These are phyloP conservation scores for Serrognathus titanus DNA, from an alignment of 2,888 invertebrate species.

Conservation along the genomic window DNA sequence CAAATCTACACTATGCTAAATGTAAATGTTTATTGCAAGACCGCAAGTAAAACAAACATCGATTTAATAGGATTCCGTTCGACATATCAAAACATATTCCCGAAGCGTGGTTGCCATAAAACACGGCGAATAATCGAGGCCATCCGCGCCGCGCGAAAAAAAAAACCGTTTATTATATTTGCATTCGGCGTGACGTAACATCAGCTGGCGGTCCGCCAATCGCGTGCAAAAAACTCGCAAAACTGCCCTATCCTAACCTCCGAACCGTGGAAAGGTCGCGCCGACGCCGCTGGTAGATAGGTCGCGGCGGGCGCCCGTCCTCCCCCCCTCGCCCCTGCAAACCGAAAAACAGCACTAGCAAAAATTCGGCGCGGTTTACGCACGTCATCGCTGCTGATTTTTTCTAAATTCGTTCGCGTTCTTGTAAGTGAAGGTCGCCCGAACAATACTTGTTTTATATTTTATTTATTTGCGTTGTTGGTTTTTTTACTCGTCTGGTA, in stretches of 20 bases:
- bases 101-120: constrained; percentile 39
- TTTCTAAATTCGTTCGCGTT: not conserved
- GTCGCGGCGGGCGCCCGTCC: constrained; percentile 8
- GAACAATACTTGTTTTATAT: not conserved
- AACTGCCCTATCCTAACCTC: constrained; percentile 33
- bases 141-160: constrained; percentile 2
- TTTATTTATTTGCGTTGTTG: not conserved
- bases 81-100: too few relatives aligned
- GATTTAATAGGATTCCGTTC: too few relatives aligned
- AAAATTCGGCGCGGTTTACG: constrained; percentile 6
- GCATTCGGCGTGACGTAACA: constrained; percentile 19
- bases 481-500: not conserved
- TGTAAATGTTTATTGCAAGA: too few relatives aligned
- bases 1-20: too few relatives aligned
- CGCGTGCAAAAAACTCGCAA: constrained; percentile 26
- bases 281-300: constrained; percentile 14
- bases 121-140: constrained; percentile 19
- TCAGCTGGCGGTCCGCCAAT: constrained; percentile 25
- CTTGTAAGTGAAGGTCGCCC: not conserved
- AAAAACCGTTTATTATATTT: constrained; percentile 22
- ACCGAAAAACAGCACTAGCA: not conserved
- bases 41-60: too few relatives aligned
- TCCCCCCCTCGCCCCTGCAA: not conserved
- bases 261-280: constrained; percentile 23
- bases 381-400: not conserved